Conservation (phyloP, 2,113 vertebrate species). For the Butorides virescens region DNA sequence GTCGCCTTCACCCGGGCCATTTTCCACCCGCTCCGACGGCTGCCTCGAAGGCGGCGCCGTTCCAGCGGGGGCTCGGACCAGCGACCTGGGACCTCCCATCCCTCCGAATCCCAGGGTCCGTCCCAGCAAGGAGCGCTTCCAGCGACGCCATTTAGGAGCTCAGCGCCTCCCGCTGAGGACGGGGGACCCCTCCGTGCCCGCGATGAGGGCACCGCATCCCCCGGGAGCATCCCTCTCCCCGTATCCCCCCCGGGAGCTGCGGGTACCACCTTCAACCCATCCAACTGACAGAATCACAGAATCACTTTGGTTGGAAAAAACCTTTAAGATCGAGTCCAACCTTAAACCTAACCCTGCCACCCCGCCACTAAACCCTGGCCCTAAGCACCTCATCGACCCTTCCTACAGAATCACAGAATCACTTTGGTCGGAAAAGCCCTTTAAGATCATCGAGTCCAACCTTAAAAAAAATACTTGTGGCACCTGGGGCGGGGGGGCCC, state of each 20-base stretch:
- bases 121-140: background rate
- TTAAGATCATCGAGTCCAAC: too few species aligned
- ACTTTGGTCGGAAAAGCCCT: too few species aligned
- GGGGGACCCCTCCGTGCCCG: background rate
- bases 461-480: too few species aligned
- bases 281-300: too few species aligned
- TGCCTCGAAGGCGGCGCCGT: fast-evolving
- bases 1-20: fast-evolving
- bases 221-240: background rate
- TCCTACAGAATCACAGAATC: too few species aligned
- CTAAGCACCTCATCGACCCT: too few species aligned
- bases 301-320: too few species aligned
- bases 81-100: background rate
- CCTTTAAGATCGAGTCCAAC: too few species aligned
- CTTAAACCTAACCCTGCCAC: too few species aligned
- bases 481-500: background rate
- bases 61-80: background rate
- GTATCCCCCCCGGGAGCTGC: fast-evolving
- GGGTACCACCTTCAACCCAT: background rate
- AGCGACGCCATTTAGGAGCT: background rate
- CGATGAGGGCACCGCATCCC: fast-evolving
- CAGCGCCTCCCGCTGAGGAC: fast-evolving
- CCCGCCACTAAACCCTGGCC: too few species aligned
- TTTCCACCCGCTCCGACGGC: fast-evolving
- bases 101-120: background rate